A percentile compares a stretch with the other conserved stretches of the same genome.
Evolutionary conservation across 2,797 vertebrate species (phyloP).

Genomic region (Gallinago solitaria): DNA sequence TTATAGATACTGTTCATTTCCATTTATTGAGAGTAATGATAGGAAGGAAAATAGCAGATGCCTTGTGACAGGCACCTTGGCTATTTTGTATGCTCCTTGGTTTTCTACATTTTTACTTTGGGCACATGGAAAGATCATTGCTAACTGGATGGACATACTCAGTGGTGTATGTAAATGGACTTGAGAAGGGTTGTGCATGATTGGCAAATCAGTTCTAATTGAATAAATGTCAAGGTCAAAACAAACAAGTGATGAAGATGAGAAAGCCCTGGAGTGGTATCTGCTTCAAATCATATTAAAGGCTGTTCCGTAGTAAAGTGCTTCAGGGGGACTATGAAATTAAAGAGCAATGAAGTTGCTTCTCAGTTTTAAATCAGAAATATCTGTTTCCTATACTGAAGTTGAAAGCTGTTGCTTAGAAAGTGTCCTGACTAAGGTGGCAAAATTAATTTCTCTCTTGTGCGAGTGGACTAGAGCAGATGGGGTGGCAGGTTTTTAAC

Average conservation of each 20-base stretch:
- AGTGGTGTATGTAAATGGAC: slow-evolving; percentile 68
- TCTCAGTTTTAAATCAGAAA: not conserved
- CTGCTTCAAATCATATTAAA: slow-evolving; percentile 75
- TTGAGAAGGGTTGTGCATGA: slow-evolving; percentile 76
- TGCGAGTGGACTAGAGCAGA: not conserved
- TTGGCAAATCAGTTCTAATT: slow-evolving; percentile 87
- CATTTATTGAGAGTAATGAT: not conserved
- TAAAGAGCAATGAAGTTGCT: slow-evolving; percentile 37
- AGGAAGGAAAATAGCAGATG: not conserved
- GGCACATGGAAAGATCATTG: slow-evolving; percentile 78
- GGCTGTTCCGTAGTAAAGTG: slow-evolving; percentile 48
- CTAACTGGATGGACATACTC: slow-evolving; percentile 74
- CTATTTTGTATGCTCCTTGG: not conserved
- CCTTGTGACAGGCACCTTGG: not conserved
- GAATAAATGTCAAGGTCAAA: slow-evolving; percentile 85
- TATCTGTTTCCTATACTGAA: not conserved
- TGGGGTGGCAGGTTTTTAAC: not conserved
- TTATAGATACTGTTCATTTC: not conserved
- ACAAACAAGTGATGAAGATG: slow-evolving; percentile 80
- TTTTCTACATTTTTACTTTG: slow-evolving; percentile 33
- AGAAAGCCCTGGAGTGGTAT: slow-evolving; percentile 77
- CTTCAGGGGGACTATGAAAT: slow-evolving; percentile 60
- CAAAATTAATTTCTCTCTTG: not conserved
- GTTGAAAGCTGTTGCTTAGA: not conserved
- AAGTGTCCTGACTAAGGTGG: not conserved